Conservation (phyloP, 2,888 invertebrate genomes). For the Mimumesa dahlbomi region DNA sequence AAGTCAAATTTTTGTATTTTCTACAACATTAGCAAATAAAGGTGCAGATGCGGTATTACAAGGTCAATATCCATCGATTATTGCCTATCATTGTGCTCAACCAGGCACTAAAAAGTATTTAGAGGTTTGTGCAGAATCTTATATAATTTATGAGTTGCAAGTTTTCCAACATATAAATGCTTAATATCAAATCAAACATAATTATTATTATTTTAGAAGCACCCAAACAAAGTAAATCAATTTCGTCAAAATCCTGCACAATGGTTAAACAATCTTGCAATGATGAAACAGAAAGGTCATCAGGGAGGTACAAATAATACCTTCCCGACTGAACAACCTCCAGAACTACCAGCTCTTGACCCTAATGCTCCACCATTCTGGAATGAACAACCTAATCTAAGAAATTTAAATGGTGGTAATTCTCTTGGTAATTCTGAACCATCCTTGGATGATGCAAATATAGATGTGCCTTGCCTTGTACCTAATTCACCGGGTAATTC, state of each 20-base stretch:
- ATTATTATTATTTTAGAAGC: slow-evolving; percentile 85
- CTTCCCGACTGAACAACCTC: slow-evolving; percentile 77
- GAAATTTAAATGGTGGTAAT: slow-evolving; percentile 78
- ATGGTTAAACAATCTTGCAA: slow-evolving; percentile 89
- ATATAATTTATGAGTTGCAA: background rate
- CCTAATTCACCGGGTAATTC: slow-evolving; percentile 79
- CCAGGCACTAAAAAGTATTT: slow-evolving; percentile 97
- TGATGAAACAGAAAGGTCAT: slow-evolving; percentile 87
- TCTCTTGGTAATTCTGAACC: slow-evolving; percentile 78
- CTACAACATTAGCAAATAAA: slow-evolving; percentile 95
- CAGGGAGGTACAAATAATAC: slow-evolving; percentile 80
- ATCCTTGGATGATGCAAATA: slow-evolving; percentile 78
- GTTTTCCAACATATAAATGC: background rate
- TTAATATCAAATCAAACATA: background rate
- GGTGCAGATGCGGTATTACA: slow-evolving; percentile 95
- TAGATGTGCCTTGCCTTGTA: slow-evolving; percentile 80
- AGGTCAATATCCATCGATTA: slow-evolving; percentile 94
- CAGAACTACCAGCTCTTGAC: slow-evolving; percentile 76
- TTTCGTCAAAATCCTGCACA: slow-evolving; percentile 92
- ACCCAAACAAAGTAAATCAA: slow-evolving; percentile 93
- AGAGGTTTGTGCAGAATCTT: slow-evolving; percentile 83
- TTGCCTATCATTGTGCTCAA: slow-evolving; percentile 97
- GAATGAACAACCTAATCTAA: slow-evolving; percentile 77
- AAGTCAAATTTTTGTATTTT: slow-evolving; percentile 98
- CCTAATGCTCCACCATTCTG: slow-evolving; percentile 77